Base-by-base conservation (phyloP, 2,888 invertebrate species). In the Ophonus ardosiacus region DNA sequence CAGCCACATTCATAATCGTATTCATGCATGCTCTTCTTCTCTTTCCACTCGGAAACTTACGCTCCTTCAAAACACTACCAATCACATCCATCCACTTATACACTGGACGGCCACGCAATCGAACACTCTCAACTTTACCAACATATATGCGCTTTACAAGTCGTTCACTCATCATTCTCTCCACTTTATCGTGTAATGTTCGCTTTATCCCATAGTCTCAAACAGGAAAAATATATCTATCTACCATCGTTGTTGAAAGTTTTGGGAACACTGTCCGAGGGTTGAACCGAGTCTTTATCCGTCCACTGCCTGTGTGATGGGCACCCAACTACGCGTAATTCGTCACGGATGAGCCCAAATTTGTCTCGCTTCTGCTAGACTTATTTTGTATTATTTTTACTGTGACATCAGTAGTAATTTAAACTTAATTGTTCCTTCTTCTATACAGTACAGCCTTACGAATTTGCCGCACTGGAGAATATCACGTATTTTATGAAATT, bases 351-450 rank as follows among this genome's bases (percentile, higher is more conserved):
- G 43, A 43, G 18, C 7, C 43, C 17, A 43, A 74, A 74, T 74
- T 74, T 17, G 71, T 74, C 40, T 18, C 71, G 71, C 71, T 74
- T 74, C 71, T 74, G 71, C 18, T 15, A 43, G 43, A 40, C 17
- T 43, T 68, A 38, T 38, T 68, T 68, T 21, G 63, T 63, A 21
- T 63, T 63, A 18, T 18, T 63, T 63, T 63, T 63, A 21, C 68
- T 68, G 24, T 68, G 68, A 68, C 71, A 43, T 43, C 17, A 40
- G 15, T 40, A 0, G 21, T 43, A 74, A 43, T 74, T 74, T 40
- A 13, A 74, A 43, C 40, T 74, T 74, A 74, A 43, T 74, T 74
- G 40, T 74, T 18, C 68, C 31, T 68, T 68, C 17, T 31, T 15
- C 40, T 31, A 31, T 31, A 31, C 31, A 31, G 31, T 6, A 31